Percentiles rank a stretch among this genome's conserved stretches.
Evolutionary conservation across 2,888 invertebrate genomes (phyloP).

Genomic region (Lycophotia porphyrea): DNA sequence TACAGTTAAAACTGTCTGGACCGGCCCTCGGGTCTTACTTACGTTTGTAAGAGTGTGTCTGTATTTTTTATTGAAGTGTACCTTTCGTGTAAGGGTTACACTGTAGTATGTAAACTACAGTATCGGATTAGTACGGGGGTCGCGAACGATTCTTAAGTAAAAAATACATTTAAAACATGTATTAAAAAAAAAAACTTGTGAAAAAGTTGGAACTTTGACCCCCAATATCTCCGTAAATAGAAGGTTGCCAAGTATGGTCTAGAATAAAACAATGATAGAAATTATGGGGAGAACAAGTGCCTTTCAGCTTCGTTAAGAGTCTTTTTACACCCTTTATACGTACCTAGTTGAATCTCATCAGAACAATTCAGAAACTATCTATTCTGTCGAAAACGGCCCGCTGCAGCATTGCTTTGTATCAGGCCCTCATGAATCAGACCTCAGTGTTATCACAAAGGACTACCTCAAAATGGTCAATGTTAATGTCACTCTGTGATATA

Average conservation of each 20-base stretch:
- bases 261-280: too few species aligned
- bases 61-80: background rate
- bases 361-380: background rate
- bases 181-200: too few species aligned
- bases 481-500: background rate
- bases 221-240: too few species aligned
- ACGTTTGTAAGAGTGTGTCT: constrained; percentile 10
- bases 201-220: too few species aligned
- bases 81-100: background rate
- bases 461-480: constrained; percentile 25
- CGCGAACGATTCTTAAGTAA: too few species aligned
- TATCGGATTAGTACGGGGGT: too few species aligned
- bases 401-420: background rate
- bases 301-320: too few species aligned
- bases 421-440: constrained; percentile 31
- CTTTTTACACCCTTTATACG: too few species aligned
- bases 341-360: background rate
- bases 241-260: too few species aligned
- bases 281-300: too few species aligned
- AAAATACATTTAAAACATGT: too few species aligned
- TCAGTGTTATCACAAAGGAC: constrained; percentile 15
- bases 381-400: background rate
- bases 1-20: constrained; percentile 39
- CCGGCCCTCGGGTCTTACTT: constrained; percentile 9
- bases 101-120: background rate